Base-by-base conservation (phyloP, 2,888 invertebrate genomes). In the Drepanosiphum platanoidis region DNA sequence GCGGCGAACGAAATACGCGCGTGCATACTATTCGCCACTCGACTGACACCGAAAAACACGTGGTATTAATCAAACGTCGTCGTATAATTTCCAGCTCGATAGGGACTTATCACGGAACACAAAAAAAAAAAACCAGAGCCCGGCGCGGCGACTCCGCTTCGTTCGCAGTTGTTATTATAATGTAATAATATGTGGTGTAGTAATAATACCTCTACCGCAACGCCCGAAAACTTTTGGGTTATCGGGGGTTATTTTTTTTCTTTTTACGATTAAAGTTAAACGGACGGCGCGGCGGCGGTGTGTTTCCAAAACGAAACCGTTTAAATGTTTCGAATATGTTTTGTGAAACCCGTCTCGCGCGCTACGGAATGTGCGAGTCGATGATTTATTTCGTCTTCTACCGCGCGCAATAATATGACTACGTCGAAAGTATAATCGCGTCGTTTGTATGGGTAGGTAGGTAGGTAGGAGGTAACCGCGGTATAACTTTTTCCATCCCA, bases 211-310 rank as follows among this genome's bases (percentile, higher is more conserved):
- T 30, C 11, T 46, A 9, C 30, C n/a, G n/a, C 9, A 32, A n/a
- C 36, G 36, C n/a, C n/a, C 30, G 15, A 68, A 64, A 79, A 79
- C 66, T 68, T 79, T 79, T 68, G 1, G 32, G 34, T 15, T 27
- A 68, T 46, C 64, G 27, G 22, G n/a, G 1, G 3, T 27, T 3
- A 32, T n/a, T 78, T 79, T 78, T 58, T 34, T 75, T 77, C 27
- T 30, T 30, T 78, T 32, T 42, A 22, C 27, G 27, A 11, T 8
- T 32, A 0, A n/a, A 46, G n/a, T 61, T 32, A 11, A 32, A 32
- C 3, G 32, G n/a, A n/a, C n/a, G n/a, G n/a, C n/a, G n/a, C n/a
- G n/a, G n/a, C n/a, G n/a, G n/a, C n/a, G n/a, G n/a, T n/a, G n/a
- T n/a, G n/a, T n/a, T n/a, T 58, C 32, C 13, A 74, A 74, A n/a